Base-by-base conservation (phyloP, 2,888 invertebrate species). In the Ornithoptera alexandrae region DNA sequence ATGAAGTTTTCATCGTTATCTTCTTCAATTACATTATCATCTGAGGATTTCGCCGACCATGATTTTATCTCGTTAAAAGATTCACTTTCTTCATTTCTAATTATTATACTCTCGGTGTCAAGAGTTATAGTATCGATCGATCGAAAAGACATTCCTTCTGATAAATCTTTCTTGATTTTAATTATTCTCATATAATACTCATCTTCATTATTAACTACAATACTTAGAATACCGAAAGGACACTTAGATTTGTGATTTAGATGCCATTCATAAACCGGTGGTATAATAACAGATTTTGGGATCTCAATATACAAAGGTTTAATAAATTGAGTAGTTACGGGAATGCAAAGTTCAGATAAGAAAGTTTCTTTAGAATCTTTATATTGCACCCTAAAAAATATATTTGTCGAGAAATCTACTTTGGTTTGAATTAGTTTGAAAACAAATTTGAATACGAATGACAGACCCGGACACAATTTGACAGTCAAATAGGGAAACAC, bases 181-280 rank as follows among this genome's bases (percentile, higher is more conserved):
- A 71, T 72, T 68, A 91, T 78, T 73, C 81, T 82, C 61, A 91
- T 72, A 75, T 88, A 89, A 15, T 69, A 70, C 42, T 67, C 65
- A 69, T 74, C 76, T n/a, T 81, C 71, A 74, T 83, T 83, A 24
- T 78, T 73, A 50, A 80, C 75, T 53, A 74, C 69, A 70, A 90
- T 74, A 57, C 77, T 77, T 22, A 89, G 60, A 39, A 68, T 62
- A 59, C 80, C 81, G 69, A 74, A 78, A 56, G 89, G 86, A 78
- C 82, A 84, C 15, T 78, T 78, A 65, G 62, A 70, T 36, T 79
- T 76, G 24, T 70, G 72, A 72, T 80, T 82, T 46, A 90, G 73
- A 58, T 87, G 86, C 91, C 90, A 92, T 20, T 78, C 70, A 75
- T 88, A 90, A 58, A 79, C 76, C 5, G 91, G 79, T 18, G 84